phyloP scores from a whole-genome alignment of 1,140 invertebrate species.

The Radopholus similis region DNA sequence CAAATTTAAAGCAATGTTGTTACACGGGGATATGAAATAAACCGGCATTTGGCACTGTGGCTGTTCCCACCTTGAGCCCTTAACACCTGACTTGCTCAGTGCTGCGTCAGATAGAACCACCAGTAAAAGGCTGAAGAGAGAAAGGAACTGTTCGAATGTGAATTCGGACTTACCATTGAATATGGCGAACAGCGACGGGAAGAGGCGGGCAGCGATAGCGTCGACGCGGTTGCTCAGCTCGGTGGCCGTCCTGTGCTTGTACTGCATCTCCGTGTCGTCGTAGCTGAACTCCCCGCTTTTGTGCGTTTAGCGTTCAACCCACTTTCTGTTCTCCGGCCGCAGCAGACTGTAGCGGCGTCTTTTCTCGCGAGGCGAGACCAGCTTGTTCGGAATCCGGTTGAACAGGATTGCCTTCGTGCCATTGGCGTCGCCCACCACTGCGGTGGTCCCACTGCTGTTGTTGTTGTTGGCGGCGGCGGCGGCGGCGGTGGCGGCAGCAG shows the following conservation, averaged over 20 bases:
- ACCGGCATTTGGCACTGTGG: no score
- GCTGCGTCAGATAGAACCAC: conserved; percentile 54
- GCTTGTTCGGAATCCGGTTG: background rate
- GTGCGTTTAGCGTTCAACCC: no score
- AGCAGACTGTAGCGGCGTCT: background rate
- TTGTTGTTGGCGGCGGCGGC: no score
- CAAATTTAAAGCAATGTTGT: no score
- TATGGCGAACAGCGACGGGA: conserved; percentile 46
- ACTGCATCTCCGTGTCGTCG: conserved; percentile 22
- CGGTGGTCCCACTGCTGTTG: background rate
- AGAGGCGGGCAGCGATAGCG: conserved; percentile 50
- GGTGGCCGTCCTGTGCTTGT: conserved; percentile 17
- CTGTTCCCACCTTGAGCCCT: no score
- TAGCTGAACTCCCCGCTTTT: background rate
- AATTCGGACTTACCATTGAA: conserved; percentile 43
- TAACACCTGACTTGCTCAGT: background rate
- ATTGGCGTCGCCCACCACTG: no score
- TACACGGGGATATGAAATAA: no score
- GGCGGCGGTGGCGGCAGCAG: background rate
- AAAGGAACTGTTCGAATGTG: background rate
- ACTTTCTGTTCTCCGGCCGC: no score
- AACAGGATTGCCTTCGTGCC: background rate
- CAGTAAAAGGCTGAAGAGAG: conserved; percentile 52
- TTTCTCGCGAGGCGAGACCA: background rate
- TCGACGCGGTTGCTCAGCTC: conserved; percentile 48